Evolutionary conservation across 2,888 invertebrate species (phyloP), one percentile per base, ranked within the genome.

Genomic region (Rhingia campestris): DNA sequence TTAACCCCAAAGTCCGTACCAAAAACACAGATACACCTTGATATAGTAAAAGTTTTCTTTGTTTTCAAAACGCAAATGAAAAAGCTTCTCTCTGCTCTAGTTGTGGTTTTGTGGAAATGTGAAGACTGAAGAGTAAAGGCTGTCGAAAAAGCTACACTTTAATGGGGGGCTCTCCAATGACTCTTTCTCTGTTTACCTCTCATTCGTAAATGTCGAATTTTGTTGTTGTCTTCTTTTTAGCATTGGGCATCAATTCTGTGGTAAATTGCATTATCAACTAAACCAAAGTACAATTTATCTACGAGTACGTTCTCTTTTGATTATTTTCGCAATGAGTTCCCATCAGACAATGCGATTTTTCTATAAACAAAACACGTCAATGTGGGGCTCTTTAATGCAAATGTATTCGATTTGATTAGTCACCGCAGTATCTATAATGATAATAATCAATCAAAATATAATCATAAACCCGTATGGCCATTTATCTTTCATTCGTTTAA

Each of bases 41-140:
- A 37, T 37, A 64, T 30, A 51, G 33, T 14, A 63, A 77, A 70
- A 77, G 72, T 81, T 76, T 76, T 72, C 81, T 77, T 81, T 81
- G 81, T 77, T 81, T 77, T 77, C 43, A 63, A 77, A 64, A 54
- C 22, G 32, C 43, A 33, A 39, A 35, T 70, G 6, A 6, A n/a
- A 72, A 45, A 82, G 81, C 81, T 77, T 73, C 22, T 7, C 53
- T n/a, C 12, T 73, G 77, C 67, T 82, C 77, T 41, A 77, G 49
- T 77, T 81, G 45, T 51, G 10, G 43, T 14, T 2, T 22, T 22
- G 22, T 22, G 22, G 22, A 22, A 22, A 22, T 22, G 22, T 22
- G 22, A 2, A 22, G 22, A 22, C 22, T 22, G 22, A 1, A 22
- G 22, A 22, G 22, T 22, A 22, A 2, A 2, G 22, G 22, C 22